These are phyloP conservation scores for Tarsius wallacei DNA, from an alignment of 2,797 vertebrate genomes.

Conservation along the genomic window DNA sequence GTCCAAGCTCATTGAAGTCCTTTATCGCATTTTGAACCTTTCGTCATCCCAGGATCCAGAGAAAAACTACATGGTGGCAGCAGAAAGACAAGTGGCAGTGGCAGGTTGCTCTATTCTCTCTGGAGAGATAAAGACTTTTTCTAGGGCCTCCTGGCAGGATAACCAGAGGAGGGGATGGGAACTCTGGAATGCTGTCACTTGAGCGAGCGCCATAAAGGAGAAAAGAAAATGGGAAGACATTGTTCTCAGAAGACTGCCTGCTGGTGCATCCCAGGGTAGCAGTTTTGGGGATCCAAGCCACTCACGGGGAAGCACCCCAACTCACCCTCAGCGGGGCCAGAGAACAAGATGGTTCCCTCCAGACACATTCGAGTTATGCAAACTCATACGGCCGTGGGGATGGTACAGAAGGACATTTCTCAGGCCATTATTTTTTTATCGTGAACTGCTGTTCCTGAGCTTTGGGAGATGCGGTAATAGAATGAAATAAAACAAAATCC, in stretches of 20 bases:
- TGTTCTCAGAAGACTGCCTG: neutral
- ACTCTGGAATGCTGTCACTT: neutral
- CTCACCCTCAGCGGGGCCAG: neutral
- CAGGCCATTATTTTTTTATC: conserved; percentile 84
- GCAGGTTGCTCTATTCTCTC: neutral
- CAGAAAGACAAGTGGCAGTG: fast-evolving
- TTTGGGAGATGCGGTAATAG: conserved; percentile 77
- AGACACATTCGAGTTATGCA: conserved; percentile 58
- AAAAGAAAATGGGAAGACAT: neutral
- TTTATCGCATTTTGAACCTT: conserved; percentile 77
- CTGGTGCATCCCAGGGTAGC: conserved; percentile 31
- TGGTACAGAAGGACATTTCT: conserved; percentile 78
- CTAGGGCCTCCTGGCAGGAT: neutral
- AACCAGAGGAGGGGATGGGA: neutral
- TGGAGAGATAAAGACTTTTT: conserved; percentile 34
- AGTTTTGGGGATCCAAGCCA: conserved; percentile 7
- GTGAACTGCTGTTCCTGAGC: conserved; percentile 81
- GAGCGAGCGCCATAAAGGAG: neutral
- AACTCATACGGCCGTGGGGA: conserved; percentile 30
- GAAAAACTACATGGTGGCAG: conserved; percentile 26
- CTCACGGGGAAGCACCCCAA: neutral
- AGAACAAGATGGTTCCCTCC: conserved; percentile 10
- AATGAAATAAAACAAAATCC: conserved; percentile 84
- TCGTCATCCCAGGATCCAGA: conserved; percentile 61
- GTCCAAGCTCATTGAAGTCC: conserved; percentile 78